A percentile compares a stretch with the other conserved stretches of the same genome.
Evolutionary conservation across 1,140 invertebrate genomes (phyloP).

Genomic region (Sitobion miscanthi): DNA sequence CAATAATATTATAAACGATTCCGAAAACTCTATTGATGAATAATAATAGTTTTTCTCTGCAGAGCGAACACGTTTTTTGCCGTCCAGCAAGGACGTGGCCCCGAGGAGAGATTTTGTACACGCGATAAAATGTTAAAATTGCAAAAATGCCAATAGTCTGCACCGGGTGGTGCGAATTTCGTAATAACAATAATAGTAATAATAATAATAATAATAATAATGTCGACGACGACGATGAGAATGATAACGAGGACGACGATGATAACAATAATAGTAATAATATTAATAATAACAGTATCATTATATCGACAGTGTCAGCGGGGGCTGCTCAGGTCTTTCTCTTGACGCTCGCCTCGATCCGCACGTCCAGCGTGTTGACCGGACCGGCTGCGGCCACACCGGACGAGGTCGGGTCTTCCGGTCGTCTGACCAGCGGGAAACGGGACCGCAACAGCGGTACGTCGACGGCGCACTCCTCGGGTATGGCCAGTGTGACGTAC

Average conservation of each 20-base stretch:
- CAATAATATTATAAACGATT: background rate
- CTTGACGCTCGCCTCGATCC: conserved; percentile 28
- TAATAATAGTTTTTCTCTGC: background rate
- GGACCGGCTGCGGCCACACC: background rate
- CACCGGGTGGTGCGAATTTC: background rate
- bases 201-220: background rate
- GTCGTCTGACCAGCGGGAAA: background rate
- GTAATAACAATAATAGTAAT: background rate
- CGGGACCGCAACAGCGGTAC: conserved; percentile 11
- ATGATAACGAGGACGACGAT: background rate
- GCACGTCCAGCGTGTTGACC: conserved; percentile 35
- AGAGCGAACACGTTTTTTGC: background rate
- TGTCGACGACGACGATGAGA: background rate
- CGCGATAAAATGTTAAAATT: background rate
- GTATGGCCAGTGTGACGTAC: conserved; percentile 51
- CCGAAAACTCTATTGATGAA: background rate
- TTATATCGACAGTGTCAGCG: background rate
- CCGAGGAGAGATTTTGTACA: background rate
- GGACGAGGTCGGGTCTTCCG: background rate
- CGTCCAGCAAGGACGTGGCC: no score
- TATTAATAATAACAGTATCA: background rate
- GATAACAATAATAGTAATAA: background rate
- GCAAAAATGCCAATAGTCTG: background rate
- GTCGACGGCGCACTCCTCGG: background rate
- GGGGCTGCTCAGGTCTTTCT: conserved; percentile 2